phyloP scores from a whole-genome alignment of 2,797 vertebrate genomes.

The Pseudochirops corinnae region DNA sequence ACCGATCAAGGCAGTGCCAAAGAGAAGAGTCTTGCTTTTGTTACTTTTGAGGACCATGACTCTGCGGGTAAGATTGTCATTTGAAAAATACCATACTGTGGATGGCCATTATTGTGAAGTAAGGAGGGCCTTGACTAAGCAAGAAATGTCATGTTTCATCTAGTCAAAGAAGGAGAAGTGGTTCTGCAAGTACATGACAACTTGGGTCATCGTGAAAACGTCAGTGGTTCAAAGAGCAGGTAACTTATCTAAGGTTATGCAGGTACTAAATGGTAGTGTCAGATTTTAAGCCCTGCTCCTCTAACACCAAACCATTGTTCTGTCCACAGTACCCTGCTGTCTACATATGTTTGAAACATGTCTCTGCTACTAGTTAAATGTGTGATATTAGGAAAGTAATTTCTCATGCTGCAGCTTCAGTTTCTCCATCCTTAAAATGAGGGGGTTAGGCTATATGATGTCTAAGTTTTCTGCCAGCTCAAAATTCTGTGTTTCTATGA shows the following conservation, averaged over 20 bases:
- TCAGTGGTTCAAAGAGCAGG: slow-evolving; percentile 79
- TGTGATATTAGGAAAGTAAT: neutral
- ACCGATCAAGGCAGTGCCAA: slow-evolving; percentile 79
- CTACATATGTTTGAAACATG: neutral
- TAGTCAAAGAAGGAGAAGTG: slow-evolving; percentile 87
- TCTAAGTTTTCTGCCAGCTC: neutral
- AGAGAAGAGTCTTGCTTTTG: slow-evolving; percentile 95
- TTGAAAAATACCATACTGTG: slow-evolving; percentile 86
- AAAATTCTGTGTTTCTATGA: neutral
- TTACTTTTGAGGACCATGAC: slow-evolving; percentile 76
- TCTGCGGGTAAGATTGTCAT: slow-evolving; percentile 94
- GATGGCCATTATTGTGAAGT: neutral
- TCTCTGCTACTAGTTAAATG: neutral
- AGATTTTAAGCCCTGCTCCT: neutral
- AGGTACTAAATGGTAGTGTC: neutral
- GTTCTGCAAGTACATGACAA: slow-evolving; percentile 79
- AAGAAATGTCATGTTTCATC: slow-evolving; percentile 92
- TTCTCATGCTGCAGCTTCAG: neutral
- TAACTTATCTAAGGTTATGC: neutral
- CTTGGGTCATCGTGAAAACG: slow-evolving; percentile 79
- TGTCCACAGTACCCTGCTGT: neutral
- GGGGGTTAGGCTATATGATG: neutral
- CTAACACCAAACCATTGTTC: neutral
- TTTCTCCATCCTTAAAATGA: neutral
- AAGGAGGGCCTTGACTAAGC: slow-evolving; percentile 84